These are phyloP conservation scores for Enteromius radiatus DNA, from an alignment of 2,797 vertebrate genomes.

Conservation along the genomic window DNA sequence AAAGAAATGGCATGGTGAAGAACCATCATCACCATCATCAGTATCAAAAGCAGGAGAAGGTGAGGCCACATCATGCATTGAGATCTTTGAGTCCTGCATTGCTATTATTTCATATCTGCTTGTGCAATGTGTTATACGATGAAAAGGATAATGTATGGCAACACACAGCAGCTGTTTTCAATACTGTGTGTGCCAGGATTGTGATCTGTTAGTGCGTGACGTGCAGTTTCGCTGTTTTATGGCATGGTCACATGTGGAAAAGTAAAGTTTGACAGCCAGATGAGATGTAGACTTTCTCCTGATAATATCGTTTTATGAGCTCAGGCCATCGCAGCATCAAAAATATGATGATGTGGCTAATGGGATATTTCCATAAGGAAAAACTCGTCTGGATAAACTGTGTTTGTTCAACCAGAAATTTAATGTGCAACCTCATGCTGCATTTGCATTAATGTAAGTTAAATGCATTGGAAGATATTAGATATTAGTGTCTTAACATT, in stretches of 20 bases:
- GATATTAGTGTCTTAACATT: not conserved
- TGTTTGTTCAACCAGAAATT: conserved; percentile 5
- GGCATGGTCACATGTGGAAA: conserved; percentile 29
- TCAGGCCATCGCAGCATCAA: not conserved
- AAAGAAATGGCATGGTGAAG: conserved; percentile 69
- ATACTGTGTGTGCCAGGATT: not conserved
- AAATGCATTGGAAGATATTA: not conserved
- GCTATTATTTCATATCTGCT: not conserved
- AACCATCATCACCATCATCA: conserved; percentile 62
- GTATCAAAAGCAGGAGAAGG: conserved; percentile 64
- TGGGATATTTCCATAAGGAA: not conserved
- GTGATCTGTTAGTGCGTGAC: not conserved
- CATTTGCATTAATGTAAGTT: not conserved
- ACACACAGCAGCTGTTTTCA: conserved; percentile 4
- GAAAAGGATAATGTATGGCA: not conserved
- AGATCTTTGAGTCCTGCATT: not conserved
- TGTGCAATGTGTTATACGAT: not conserved
- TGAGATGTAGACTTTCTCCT: conserved; percentile 1
- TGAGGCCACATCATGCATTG: conserved; percentile 48
- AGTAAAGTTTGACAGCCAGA: conserved; percentile 23
- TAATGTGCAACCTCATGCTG: not conserved
- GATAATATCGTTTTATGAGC: not conserved
- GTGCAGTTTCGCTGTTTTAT: conserved; percentile 32
- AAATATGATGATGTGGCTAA: conserved; percentile 22
- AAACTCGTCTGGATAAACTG: not conserved